Evolutionary conservation across 1,140 invertebrate genomes (phyloP).

Genomic region (Brachionus sp.): DNA sequence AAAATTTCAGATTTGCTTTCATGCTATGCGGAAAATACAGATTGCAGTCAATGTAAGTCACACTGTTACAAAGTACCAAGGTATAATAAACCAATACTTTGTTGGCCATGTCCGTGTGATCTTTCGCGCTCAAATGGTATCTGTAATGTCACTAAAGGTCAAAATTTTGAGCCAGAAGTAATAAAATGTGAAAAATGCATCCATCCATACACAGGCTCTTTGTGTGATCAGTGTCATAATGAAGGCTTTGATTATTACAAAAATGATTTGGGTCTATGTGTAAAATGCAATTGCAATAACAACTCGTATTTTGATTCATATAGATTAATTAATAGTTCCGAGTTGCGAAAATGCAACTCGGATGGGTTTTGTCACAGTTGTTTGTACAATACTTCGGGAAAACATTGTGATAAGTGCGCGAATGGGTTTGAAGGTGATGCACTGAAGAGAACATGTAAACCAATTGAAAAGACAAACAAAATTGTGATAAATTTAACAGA

Average conservation of each 20-base stretch:
- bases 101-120: constrained; percentile 37
- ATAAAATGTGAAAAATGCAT: constrained; percentile 5
- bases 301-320: constrained; percentile 1
- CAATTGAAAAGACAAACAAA: not conserved
- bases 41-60: constrained; percentile 12
- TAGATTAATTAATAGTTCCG: not conserved
- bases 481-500: not conserved
- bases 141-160: not conserved
- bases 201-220: not conserved
- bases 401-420: constrained; percentile 47
- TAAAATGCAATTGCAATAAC: constrained; percentile 27
- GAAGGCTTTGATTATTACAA: constrained; percentile 38
- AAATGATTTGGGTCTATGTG: not conserved
- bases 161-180: not conserved
- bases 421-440: constrained; percentile 46
- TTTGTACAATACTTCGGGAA: constrained; percentile 47
- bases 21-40: not conserved
- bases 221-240: constrained; percentile 21
- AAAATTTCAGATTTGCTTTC: not conserved
- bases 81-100: not conserved
- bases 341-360: constrained; percentile 47
- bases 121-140: not conserved
- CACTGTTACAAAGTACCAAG: constrained; percentile 16
- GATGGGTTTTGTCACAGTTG: constrained; percentile 46
- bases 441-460: not conserved